Base-by-base conservation (phyloP, 2,888 invertebrate genomes). In the Ophion ventricosus region DNA sequence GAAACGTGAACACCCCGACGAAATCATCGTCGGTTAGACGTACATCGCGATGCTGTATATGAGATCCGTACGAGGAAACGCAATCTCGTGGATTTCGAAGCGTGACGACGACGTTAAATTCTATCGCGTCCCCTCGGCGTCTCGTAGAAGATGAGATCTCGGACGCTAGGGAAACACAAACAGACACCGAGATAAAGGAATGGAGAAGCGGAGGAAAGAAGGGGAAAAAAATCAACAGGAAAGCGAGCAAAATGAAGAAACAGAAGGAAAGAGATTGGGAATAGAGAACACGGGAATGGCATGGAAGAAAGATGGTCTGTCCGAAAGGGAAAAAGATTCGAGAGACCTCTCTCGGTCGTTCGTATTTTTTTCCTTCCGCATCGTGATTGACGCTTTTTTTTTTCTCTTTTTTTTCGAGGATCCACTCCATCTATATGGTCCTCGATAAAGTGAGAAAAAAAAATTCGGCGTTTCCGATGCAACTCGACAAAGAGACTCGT, bases 1-100 rank as follows among this genome's bases (percentile, higher is more conserved):
- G 83, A 82, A 87, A 85, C 80, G 84, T 86, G 67, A 87, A 83
- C 76, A 88, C 88, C 73, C 81, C 89, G 59, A 82, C 85, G 43
- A 87, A 87, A 70, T 69, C 86, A 82, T 81, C 87, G 79, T 88
- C 87, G 81, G 56, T 56, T 20, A 86, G 83, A 76, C 86, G 86
- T 76, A 76, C 82, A 61, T 87, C 86, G 84, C 85, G 86, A 82
- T 87, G 88, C 82, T 88, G 88, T 76, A 82, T 87, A 79, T 86
- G 84, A 85, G 56, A 63, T 73, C 35, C 57, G 11, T 11, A 35
- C 66, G 66, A 14, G 75, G 25, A 43, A 75, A 40, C 5, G 4
- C 4, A 23, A 43, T 40, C 64, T 76, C 66, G 40, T 70, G 70
- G 76, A 66, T 67, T 76, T 76, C 76, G 43, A 54, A 64, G 75